Conservation (phyloP, 1,140 invertebrate genomes). For the Ceratosolen solmsi region DNA sequence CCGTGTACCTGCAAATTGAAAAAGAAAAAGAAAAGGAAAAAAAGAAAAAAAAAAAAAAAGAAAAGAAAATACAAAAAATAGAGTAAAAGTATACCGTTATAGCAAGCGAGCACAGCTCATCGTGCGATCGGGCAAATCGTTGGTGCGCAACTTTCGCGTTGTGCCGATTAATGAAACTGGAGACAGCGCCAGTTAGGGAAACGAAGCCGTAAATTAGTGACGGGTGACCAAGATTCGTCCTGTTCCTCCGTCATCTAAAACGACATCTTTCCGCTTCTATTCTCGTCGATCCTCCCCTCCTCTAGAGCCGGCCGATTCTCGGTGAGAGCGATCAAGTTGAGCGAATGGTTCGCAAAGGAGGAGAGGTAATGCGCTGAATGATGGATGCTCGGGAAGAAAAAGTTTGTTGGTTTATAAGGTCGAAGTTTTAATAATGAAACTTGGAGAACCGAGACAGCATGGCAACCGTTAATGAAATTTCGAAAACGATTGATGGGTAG, state of each 20-base stretch:
- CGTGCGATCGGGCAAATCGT: not conserved
- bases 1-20: too few relatives aligned
- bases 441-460: not conserved
- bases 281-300: not conserved
- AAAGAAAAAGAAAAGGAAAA: not conserved
- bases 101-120: constrained; percentile 12
- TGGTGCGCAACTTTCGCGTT: not conserved
- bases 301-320: not conserved
- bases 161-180: not conserved
- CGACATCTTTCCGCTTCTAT: not conserved
- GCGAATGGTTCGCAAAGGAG: not conserved
- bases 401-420: not conserved
- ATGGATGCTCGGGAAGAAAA: not conserved
- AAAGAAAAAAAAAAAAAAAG: too few relatives aligned
- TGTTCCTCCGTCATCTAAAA: constrained; percentile 27
- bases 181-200: constrained; percentile 1
- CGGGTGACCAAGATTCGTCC: constrained; percentile 47
- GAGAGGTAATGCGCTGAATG: not conserved
- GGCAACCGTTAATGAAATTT: not conserved
- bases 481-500: too few relatives aligned
- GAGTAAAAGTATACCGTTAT: constrained; percentile 29
- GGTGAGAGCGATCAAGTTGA: not conserved
- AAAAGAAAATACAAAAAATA: not conserved
- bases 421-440: not conserved
- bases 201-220: constrained; percentile 49